Evolutionary conservation across 2,797 vertebrate species (phyloP), one percentile per base, ranked within the genome.

Genomic region (Distichodus sexfasciatus): DNA sequence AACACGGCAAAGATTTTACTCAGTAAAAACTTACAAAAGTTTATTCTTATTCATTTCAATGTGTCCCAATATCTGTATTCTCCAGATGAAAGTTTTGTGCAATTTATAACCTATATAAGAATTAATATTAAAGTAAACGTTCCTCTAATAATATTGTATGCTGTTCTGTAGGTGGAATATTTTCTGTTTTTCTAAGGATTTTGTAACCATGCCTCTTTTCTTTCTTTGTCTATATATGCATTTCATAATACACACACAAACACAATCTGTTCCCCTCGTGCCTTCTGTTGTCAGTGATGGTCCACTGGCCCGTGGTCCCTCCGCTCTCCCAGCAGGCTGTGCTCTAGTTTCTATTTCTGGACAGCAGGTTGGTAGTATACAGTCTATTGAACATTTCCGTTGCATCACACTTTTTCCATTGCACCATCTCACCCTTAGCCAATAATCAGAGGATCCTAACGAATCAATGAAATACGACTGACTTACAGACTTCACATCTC

Each of bases 331-430:
- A 66, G 74, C 71, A 75, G 53, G 78, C 67, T 29, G 14, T 69
- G 64, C 57, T 41, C 72, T 59, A 66, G 60, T 69, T 70, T 59
- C 78, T 76, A 76, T 78, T 80, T 75, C 26, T 62, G 72, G 62
- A 64, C 19, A 26, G 44, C 35, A 74, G 55, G 53, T 48, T 17
- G 33, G 70, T 54, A 53, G 69, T 59, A 54, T 48, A 40, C 53
- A 60, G 33, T 67, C 47, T 61, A 71, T 75, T 31, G 36, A 76
- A 41, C 26, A 40, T 28, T 65, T 63, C 54, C 50, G 33, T 71
- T 71, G 69, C 70, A 62, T 71, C 63, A 78, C 66, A 40, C 33
- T 47, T 50, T 43, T 88, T 83, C 85, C 81, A 78, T 83, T 82
- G 84, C 79, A 40, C 72, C 21, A 59, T 44, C 33, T 53, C 28